A percentile compares a stretch with the other conserved stretches of the same genome.
These are phyloP conservation scores for Xenentodon cancila DNA, from an alignment of 2,797 vertebrate genomes.

Conservation along the genomic window DNA sequence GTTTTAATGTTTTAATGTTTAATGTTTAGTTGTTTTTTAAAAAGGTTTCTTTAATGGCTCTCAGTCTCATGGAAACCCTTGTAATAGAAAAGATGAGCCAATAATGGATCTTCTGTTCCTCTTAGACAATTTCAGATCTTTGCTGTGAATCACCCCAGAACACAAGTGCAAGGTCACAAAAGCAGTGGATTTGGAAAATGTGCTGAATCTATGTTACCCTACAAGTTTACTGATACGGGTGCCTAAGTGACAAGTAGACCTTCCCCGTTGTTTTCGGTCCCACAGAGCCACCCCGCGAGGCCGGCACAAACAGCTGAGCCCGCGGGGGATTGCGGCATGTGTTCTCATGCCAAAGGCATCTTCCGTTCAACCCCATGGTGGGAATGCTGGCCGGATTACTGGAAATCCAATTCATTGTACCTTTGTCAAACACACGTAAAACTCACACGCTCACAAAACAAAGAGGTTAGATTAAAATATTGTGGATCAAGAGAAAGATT, in stretches of 20 bases:
- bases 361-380: constrained; percentile 54
- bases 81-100: too few species aligned
- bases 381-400: constrained; percentile 27
- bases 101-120: too few species aligned
- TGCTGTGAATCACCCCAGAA: too few species aligned
- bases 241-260: constrained; percentile 32
- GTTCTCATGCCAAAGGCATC: constrained; percentile 78
- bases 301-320: constrained; percentile 75
- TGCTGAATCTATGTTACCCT: constrained; percentile 53
- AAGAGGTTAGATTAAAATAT: too few species aligned
- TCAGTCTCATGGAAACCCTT: too few species aligned
- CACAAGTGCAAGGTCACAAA: constrained; percentile 28
- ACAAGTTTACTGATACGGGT: constrained; percentile 41
- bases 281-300: constrained; percentile 33
- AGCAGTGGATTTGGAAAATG: constrained; percentile 53
- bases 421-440: constrained; percentile 23
- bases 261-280: constrained; percentile 33
- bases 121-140: too few species aligned
- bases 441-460: background rate
- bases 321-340: constrained; percentile 57
- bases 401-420: constrained; percentile 51
- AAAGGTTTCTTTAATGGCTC: too few species aligned
- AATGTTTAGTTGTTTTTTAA: too few species aligned
- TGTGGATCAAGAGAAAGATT: too few species aligned
- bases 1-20: too few species aligned